A percentile compares a stretch with the other conserved stretches of the same genome.
Evolutionary conservation across 2,888 invertebrate genomes (phyloP).

Genomic region (Synergus gifuensis): DNA sequence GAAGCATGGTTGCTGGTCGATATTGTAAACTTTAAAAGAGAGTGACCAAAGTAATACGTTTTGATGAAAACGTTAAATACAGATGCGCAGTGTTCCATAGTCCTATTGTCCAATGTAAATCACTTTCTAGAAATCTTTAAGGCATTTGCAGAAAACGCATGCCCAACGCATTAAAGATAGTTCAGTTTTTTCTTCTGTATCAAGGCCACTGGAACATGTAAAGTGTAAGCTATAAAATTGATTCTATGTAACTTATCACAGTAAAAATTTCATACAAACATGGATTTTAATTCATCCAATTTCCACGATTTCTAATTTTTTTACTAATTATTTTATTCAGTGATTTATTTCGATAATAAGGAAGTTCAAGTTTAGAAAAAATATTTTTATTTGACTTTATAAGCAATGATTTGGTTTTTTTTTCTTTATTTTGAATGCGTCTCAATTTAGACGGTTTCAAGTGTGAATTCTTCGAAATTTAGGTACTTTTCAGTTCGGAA

Average conservation of each 20-base stretch:
- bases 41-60: slow-evolving; percentile 68
- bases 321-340: background rate
- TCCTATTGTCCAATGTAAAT: slow-evolving; percentile 40
- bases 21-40: slow-evolving; percentile 64
- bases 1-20: slow-evolving; percentile 53
- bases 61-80: slow-evolving; percentile 58
- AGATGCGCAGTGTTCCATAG: slow-evolving; percentile 38
- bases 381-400: too few species aligned
- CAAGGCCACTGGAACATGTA: slow-evolving; percentile 57
- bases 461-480: too few species aligned
- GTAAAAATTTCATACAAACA: slow-evolving; percentile 69
- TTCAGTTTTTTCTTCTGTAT: slow-evolving; percentile 27
- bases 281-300: slow-evolving; percentile 10
- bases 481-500: too few species aligned
- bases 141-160: slow-evolving; percentile 29
- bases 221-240: slow-evolving; percentile 65
- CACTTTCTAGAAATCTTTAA: slow-evolving; percentile 34
- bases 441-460: too few species aligned
- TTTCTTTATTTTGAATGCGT: too few species aligned
- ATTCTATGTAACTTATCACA: slow-evolving; percentile 70
- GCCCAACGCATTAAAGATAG: slow-evolving; percentile 22
- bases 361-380: too few species aligned
- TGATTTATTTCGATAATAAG: background rate
- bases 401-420: too few species aligned
- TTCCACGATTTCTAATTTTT: background rate